Evolutionary conservation across 2,888 invertebrate genomes (phyloP).

Genomic region (Diabrotica balteata): DNA sequence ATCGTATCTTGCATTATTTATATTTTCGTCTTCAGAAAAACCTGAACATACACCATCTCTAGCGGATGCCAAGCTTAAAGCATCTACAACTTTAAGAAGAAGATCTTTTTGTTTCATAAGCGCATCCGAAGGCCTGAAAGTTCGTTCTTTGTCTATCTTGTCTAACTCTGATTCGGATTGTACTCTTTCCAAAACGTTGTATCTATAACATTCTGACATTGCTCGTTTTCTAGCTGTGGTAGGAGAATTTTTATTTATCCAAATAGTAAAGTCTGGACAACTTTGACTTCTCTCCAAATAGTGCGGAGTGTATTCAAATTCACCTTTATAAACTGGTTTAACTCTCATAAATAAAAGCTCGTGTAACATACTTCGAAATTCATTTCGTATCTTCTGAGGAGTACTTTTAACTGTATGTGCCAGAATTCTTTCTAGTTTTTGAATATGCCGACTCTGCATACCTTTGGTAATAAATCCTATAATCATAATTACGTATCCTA

Average conservation of each 20-base stretch:
- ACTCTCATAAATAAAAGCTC: conserved; percentile 84
- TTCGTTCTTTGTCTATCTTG: conserved; percentile 79
- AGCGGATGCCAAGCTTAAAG: conserved; percentile 67
- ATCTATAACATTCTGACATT: conserved; percentile 67
- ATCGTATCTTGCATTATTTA: conserved; percentile 69
- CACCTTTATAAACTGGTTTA: conserved; percentile 75
- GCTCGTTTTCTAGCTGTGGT: conserved; percentile 64
- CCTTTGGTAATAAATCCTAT: conserved; percentile 83
- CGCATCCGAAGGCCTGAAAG: conserved; percentile 72
- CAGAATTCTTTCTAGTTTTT: conserved; percentile 77
- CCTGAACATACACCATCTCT: conserved; percentile 68
- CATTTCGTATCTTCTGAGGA: conserved; percentile 74
- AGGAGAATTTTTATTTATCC: conserved; percentile 61
- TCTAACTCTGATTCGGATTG: conserved; percentile 67
- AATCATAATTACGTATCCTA: conserved; percentile 91
- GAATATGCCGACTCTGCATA: conserved; percentile 77
- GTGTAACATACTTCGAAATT: conserved; percentile 54
- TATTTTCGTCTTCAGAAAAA: conserved; percentile 76
- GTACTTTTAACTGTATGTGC: conserved; percentile 80
- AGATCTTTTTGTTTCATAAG: conserved; percentile 79
- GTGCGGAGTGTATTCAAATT: conserved; percentile 60
- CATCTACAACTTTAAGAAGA: conserved; percentile 78
- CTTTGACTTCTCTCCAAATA: conserved; percentile 67
- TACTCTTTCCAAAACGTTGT: conserved; percentile 70
- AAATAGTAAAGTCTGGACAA: conserved; percentile 76